phyloP scores from a whole-genome alignment of 2,113 vertebrate species.

The Xyliphius kryptos region DNA sequence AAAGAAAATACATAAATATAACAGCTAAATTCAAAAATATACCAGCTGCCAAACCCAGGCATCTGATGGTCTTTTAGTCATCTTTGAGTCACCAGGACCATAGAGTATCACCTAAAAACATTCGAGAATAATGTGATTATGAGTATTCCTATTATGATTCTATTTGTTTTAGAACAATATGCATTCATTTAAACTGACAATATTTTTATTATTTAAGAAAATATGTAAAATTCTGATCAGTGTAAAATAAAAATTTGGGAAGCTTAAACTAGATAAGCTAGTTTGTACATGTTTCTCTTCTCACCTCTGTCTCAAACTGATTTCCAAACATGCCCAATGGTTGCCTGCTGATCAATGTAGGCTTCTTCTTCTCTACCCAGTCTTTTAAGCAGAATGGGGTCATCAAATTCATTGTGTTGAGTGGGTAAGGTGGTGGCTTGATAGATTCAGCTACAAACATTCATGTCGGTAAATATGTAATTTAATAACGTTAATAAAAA shows the following conservation, averaged over 20 bases:
- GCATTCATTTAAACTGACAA: too few species aligned
- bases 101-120: constrained; percentile 66
- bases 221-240: too few species aligned
- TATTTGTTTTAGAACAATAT: too few species aligned
- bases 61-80: constrained; percentile 59
- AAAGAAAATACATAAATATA: constrained; percentile 7
- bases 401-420: constrained; percentile 77
- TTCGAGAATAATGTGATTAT: too few species aligned
- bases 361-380: constrained; percentile 70
- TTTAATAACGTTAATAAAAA: too few species aligned
- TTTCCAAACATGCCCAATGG: constrained; percentile 76
- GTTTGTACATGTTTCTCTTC: too few species aligned
- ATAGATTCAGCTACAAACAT: constrained; percentile 75
- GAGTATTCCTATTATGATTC: too few species aligned
- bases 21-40: constrained; percentile 16
- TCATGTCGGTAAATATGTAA: too few species aligned
- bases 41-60: constrained; percentile 94
- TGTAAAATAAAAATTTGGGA: too few species aligned
- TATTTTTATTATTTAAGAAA: too few species aligned
- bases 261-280: too few species aligned
- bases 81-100: constrained; percentile 69
- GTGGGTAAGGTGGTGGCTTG: constrained; percentile 72
- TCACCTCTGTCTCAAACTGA: constrained; percentile 88
- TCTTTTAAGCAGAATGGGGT: constrained; percentile 72
- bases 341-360: constrained; percentile 57